Base-by-base conservation (phyloP, 2,888 invertebrate genomes). In the Parnassius apollo region DNA sequence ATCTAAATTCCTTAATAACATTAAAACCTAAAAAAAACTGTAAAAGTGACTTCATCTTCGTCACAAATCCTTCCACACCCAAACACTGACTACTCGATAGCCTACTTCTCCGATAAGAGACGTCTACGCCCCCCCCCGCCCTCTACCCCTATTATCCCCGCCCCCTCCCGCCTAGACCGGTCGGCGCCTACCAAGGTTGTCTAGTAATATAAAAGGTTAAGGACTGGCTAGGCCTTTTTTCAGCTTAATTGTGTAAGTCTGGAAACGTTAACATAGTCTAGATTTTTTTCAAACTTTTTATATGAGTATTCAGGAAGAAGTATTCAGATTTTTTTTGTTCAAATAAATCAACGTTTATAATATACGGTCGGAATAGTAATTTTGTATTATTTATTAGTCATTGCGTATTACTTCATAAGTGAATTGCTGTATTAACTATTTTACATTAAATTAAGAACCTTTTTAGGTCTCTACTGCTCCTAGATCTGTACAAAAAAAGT, bases 171-270 rank as follows among this genome's bases (percentile, higher is more conserved):
- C 62, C 61, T 55, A 71, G 73, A 69, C 72, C 18, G 65, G 55
- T 46, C 63, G 72, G 71, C 73, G 73, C 71, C 73, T 18, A n/a
- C 72, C 86, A 88, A 88, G 88, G 88, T 77, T 86, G 88, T 88
- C 87, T 88, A 77, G 64, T 9, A 51, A 60, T 52, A 57, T 18
- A 49, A 22, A 64, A 64, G 83, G 83, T 84, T 83, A 84, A 83
- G 81, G 82, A 78, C 85, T 81, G 70, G 65, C 67, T 55, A 42
- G 69, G 67, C 68, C 65, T 71, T 72, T 63, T 62, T 51, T 46
- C 42, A 56, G 59, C 51, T 46, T 18, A 13, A 60, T 53, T 45
- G 9, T 57, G 35, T 42, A 56, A 60, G 64, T 59, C 59, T 59
- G 44, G 11, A 18, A 18, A 42, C 58, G 35, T 49, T 25, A 56